These are phyloP conservation scores for Oreochromis grahami DNA, from an alignment of 2,797 vertebrate genomes.

Conservation along the genomic window DNA sequence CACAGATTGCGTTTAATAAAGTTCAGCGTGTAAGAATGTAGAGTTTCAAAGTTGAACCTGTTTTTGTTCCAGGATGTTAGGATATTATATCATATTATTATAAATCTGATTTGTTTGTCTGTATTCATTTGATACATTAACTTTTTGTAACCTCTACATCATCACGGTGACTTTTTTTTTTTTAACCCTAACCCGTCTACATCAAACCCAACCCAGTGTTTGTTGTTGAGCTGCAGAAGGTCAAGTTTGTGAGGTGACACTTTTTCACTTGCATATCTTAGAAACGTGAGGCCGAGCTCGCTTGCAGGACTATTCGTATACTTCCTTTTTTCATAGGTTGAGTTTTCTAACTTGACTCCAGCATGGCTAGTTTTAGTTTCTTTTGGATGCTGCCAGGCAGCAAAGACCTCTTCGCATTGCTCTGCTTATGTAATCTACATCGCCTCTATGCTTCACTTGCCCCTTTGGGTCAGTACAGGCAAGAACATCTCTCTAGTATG, in stretches of 20 bases:
- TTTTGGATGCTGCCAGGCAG: slow-evolving; percentile 16
- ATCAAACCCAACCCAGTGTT: accelerated
- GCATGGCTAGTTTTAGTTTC: slow-evolving; percentile 9
- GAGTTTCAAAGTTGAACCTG: not conserved
- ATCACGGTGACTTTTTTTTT: not conserved
- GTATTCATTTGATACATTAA: accelerated
- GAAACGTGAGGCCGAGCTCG: not conserved
- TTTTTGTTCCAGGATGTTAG: not conserved
- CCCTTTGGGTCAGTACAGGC: slow-evolving; percentile 45
- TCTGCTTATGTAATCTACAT: slow-evolving; percentile 66
- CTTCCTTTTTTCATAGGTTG: not conserved
- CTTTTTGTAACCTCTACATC: not conserved
- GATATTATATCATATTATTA: not conserved
- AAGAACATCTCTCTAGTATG: slow-evolving; percentile 51
- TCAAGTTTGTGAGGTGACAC: not conserved
- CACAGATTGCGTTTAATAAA: not conserved
- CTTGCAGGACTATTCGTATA: not conserved
- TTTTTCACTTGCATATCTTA: not conserved
- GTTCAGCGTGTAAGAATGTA: not conserved
- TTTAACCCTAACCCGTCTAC: not conserved
- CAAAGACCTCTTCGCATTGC: slow-evolving; percentile 38
- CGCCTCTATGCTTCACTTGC: slow-evolving; percentile 54
- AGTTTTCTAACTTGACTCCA: not conserved
- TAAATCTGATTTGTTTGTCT: not conserved
- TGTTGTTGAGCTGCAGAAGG: not conserved